These are phyloP conservation scores for Trachymyrmex septentrionalis DNA, from an alignment of 1,140 invertebrate genomes.

Conservation along the genomic window DNA sequence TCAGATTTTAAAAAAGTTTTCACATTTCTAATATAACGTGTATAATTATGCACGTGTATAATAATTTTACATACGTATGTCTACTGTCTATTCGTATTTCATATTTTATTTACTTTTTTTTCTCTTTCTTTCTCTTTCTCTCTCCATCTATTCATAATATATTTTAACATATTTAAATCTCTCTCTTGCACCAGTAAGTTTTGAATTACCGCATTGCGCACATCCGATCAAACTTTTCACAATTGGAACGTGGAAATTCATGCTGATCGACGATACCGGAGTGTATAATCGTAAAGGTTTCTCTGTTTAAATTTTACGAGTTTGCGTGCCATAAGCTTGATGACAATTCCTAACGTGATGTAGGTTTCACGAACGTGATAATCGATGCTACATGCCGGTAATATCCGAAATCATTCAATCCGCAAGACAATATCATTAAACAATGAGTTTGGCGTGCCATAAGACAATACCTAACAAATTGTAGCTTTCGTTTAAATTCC, in stretches of 20 bases:
- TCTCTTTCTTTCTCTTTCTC: neutral
- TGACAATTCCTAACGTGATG: neutral
- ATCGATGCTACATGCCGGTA: neutral
- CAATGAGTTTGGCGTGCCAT: neutral
- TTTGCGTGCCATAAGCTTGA: neutral
- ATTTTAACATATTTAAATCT: neutral
- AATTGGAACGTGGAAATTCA: neutral
- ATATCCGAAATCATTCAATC: neutral
- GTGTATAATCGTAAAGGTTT: neutral
- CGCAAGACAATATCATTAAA: neutral
- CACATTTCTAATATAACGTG: neutral
- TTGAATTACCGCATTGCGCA: neutral
- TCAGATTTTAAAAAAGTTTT: neutral
- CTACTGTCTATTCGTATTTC: neutral
- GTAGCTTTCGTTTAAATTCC: too few species aligned
- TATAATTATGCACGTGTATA: neutral
- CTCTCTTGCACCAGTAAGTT: neutral
- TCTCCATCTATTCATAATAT: neutral
- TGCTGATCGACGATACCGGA: neutral
- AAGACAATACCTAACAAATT: neutral
- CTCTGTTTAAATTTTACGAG: neutral
- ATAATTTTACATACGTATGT: neutral
- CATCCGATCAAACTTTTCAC: conserved; percentile 6
- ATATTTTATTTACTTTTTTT: neutral
- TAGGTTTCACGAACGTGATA: neutral